phyloP scores from a whole-genome alignment of 1,140 invertebrate genomes.

The Caenorhabditis elegans region WBcel235 BX284604.4:13585501-13586000 shows the following conservation, averaged over 20 bases:
- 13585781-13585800: neutral
- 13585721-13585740: neutral
- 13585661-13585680: neutral
- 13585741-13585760: neutral
- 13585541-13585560: too few relatives aligned
- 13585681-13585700: too few relatives aligned
- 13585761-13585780: neutral
- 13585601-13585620: neutral
- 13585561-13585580: too few relatives aligned
- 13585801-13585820: neutral
- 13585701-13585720: neutral
- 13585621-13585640: neutral
- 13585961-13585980: neutral
- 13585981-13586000: neutral
- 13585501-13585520: too few relatives aligned
- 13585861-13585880: neutral
- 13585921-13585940: neutral
- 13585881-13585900: neutral
- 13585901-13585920: neutral
- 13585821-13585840: neutral
- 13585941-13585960: neutral
- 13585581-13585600: too few relatives aligned
- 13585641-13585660: neutral
- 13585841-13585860: neutral
- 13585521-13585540: too few relatives aligned